Evolutionary conservation across 2,888 invertebrate species (phyloP), one percentile per base, ranked within the genome.

Genomic region (Hirtodrosophila alboralis): DNA sequence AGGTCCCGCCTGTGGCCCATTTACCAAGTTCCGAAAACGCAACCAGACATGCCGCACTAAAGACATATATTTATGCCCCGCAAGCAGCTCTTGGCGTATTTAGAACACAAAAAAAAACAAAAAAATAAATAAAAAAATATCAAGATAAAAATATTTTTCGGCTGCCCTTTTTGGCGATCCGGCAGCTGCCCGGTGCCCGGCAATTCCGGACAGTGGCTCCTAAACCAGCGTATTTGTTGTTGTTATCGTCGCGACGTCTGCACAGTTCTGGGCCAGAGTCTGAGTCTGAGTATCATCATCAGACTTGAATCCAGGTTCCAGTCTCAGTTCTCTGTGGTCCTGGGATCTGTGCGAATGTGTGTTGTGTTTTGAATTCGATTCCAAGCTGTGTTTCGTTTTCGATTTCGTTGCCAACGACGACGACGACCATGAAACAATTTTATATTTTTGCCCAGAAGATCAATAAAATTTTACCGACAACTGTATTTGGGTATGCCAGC

Each of bases 391-490:
- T 73, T 65, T 60, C 56, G 61, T 67, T 75, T 78, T 78, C 75
- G 78, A 67, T 75, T 75, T 80, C 68, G 66, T 51, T 68, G 49
- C 64, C 62, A 41, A 48, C 51, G 43, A 37, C 48, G 37, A 44
- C 49, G 43, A 57, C 67, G 75, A 71, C 83, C 71, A 76, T 83
- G 79, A 83, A 80, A 80, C 77, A 72, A 80, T 80, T 84, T 84
- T 74, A 75, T 78, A 76, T 74, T 84, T 84, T 67, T 84, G 74
- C 61, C 40, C 73, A 47, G 63, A 83, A 84, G 83, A 84, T 84
- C 83, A 84, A 84, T 84, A 84, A 83, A 83, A 83, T 79, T 84
- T 67, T 77, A 84, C 84, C 83, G 83, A 79, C 84, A 81, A 65
- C 72, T 79, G 78, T 78, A 78, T 81, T 75, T 77, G 60, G 76